These are phyloP conservation scores for Chrysopilus asiliformis DNA, from an alignment of 2,888 invertebrate species.

Conservation along the genomic window DNA sequence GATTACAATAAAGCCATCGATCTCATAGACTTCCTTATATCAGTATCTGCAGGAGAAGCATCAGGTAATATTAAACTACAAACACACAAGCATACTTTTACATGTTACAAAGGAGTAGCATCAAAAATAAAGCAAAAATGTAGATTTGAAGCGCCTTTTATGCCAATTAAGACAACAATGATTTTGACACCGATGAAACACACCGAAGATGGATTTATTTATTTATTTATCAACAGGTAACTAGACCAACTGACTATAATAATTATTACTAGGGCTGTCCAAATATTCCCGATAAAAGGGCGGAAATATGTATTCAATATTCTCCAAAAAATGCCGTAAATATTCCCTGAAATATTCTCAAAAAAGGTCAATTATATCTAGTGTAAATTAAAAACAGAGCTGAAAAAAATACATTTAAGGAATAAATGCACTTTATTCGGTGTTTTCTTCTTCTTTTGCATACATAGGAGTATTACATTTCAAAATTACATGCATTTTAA, in stretches of 20 bases:
- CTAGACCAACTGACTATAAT: too few relatives aligned
- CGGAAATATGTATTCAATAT: too few relatives aligned
- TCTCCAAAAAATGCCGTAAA: slow-evolving; percentile 13
- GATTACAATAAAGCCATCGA: slow-evolving; percentile 17
- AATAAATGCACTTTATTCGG: too few relatives aligned
- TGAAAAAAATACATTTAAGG: too few relatives aligned
- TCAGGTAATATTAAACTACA: slow-evolving; percentile 19
- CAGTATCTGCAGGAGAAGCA: slow-evolving; percentile 8
- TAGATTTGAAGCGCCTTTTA: slow-evolving; percentile 24
- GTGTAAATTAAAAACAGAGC: too few relatives aligned
- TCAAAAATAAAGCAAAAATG: slow-evolving; percentile 17
- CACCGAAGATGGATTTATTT: slow-evolving; percentile 17
- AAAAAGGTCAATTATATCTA: slow-evolving; percentile 17
- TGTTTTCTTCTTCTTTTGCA: too few relatives aligned
- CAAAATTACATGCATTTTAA: too few relatives aligned
- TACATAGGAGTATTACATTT: too few relatives aligned
- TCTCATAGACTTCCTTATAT: slow-evolving; percentile 7
- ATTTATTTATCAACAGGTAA: too few relatives aligned
- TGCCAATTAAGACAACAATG: slow-evolving; percentile 18
- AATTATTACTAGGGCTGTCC: neutral
- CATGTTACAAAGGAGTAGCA: slow-evolving; percentile 18
- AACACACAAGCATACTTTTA: slow-evolving; percentile 19
- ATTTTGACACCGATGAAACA: slow-evolving; percentile 19
- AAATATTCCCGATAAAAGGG: slow-evolving; percentile 1
- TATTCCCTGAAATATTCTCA: slow-evolving; percentile 18